Percentiles rank a stretch among this genome's conserved stretches.
Conservation (phyloP, 2,113 vertebrate genomes). For the Coptodon bakossiorum region DNA sequence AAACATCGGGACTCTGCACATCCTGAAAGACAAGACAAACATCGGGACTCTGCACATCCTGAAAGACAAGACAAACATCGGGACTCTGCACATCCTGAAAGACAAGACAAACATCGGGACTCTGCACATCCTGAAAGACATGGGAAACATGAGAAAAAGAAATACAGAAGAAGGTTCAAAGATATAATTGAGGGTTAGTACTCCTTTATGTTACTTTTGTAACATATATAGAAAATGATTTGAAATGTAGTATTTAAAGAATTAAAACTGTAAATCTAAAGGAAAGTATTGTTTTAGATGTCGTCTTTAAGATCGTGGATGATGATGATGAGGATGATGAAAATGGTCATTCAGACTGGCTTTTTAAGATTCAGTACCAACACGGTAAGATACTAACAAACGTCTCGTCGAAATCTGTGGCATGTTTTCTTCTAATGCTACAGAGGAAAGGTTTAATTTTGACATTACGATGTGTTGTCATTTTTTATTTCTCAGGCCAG, state of each 20-base stretch:
- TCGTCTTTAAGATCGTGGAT: background rate
- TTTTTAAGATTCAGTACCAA: constrained; percentile 50
- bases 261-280: background rate
- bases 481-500: constrained; percentile 33
- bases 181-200: constrained; percentile 39
- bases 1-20: background rate
- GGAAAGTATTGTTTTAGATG: constrained; percentile 1
- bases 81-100: too few relatives aligned
- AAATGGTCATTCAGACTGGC: constrained; percentile 31
- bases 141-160: background rate
- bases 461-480: background rate
- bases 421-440: background rate
- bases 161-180: background rate
- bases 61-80: background rate
- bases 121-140: background rate
- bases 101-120: background rate
- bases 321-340: constrained; percentile 52
- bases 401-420: background rate
- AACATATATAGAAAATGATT: background rate
- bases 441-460: background rate
- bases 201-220: background rate
- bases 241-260: background rate
- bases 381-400: constrained; percentile 34
- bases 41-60: background rate
- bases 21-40: background rate